Percentiles rank a stretch among this genome's conserved stretches.
Evolutionary conservation across 1,140 invertebrate genomes (phyloP).

Genomic region (Phymastichus coffea): DNA sequence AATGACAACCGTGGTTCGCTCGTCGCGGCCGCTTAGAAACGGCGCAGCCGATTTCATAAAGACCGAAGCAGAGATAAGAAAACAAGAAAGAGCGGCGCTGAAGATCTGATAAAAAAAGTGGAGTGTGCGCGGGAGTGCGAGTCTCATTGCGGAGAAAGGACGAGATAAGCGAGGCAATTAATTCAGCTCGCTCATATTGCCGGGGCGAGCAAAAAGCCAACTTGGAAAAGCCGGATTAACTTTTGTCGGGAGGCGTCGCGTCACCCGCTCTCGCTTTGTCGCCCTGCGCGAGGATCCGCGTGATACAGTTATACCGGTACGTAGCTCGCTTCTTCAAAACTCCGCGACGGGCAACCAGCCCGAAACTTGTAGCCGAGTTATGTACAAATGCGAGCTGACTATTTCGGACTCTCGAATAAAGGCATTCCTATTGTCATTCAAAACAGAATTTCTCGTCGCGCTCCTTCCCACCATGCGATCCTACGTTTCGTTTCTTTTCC

Average conservation of each 20-base stretch:
- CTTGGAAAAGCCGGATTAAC: constrained; percentile 13
- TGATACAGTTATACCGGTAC: neutral
- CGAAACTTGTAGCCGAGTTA: constrained; percentile 3
- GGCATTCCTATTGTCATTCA: neutral
- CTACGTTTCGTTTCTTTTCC: no score
- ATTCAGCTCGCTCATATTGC: constrained; percentile 8
- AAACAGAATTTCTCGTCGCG: neutral
- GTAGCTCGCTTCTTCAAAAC: neutral
- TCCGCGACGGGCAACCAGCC: no score
- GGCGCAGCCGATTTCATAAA: no score
- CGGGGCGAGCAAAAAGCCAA: neutral
- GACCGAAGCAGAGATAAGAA: no score
- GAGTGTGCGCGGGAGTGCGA: no score
- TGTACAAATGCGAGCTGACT: neutral
- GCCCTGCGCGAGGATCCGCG: neutral
- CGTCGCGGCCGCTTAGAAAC: no score
- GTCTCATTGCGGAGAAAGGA: no score
- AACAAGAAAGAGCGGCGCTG: no score
- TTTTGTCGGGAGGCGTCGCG: constrained; percentile 6
- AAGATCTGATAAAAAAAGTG: no score
- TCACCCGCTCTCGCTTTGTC: constrained; percentile 2
- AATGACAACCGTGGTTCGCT: no score
- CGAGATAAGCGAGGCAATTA: constrained; percentile 11
- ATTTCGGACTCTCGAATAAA: neutral
- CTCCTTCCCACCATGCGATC: no score